These are phyloP conservation scores for Uria aalge DNA, from an alignment of 2,113 vertebrate species.

Conservation along the genomic window DNA sequence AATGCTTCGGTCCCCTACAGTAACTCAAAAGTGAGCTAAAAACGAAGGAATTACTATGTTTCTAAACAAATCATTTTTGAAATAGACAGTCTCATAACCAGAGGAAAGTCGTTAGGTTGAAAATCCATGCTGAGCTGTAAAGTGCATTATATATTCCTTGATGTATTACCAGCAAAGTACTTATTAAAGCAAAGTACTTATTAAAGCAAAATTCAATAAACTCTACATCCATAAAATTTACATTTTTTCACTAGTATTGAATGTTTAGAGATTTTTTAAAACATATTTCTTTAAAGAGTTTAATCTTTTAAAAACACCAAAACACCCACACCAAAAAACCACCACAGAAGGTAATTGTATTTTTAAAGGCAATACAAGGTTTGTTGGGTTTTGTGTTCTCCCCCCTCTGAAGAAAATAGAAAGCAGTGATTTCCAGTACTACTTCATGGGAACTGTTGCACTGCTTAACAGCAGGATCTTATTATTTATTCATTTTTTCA, in stretches of 20 bases:
- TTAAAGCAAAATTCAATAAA: neutral
- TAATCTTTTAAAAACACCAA: neutral
- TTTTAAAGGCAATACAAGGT: neutral
- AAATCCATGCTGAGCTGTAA: constrained; percentile 42
- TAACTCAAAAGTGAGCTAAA: neutral
- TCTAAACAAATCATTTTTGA: constrained; percentile 6
- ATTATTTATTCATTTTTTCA: neutral
- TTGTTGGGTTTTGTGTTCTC: neutral
- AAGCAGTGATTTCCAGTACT: neutral
- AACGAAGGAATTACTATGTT: neutral
- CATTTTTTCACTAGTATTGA: neutral
- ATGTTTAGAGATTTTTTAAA: neutral
- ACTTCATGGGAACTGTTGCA: neutral
- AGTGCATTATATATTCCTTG: neutral
- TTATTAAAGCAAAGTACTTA: constrained; percentile 1
- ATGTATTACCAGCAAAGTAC: constrained; percentile 16
- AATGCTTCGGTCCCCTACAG: neutral
- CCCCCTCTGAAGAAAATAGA: neutral
- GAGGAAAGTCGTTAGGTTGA: constrained; percentile 15
- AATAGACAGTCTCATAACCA: neutral
- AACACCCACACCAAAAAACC: neutral
- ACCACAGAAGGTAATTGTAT: neutral
- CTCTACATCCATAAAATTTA: neutral
- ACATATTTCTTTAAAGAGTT: neutral
- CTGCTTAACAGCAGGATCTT: neutral